A percentile compares a stretch with the other conserved stretches of the same genome.
Evolutionary conservation across 2,888 invertebrate genomes (phyloP).

Genomic region (Gasteruption jaculator): DNA sequence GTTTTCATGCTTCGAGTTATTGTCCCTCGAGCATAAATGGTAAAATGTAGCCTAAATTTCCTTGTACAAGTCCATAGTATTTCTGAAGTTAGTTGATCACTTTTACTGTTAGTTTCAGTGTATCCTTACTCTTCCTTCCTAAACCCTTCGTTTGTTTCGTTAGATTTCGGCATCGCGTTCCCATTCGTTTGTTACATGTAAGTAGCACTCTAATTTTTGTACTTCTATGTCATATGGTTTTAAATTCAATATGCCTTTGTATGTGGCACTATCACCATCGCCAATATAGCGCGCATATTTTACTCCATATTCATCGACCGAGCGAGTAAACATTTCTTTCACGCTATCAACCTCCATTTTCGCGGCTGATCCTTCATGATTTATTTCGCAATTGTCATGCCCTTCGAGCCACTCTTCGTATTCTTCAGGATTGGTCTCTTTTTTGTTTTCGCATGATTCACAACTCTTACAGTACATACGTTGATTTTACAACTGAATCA

Average conservation of each 20-base stretch:
- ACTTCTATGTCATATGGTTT: slow-evolving; percentile 18
- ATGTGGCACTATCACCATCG: slow-evolving; percentile 21
- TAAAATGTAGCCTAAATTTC: slow-evolving; percentile 15
- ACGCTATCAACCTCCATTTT: slow-evolving; percentile 19
- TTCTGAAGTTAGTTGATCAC: slow-evolving; percentile 32
- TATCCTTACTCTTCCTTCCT: slow-evolving; percentile 5
- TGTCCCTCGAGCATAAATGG: too few relatives aligned
- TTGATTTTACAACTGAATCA: slow-evolving; percentile 17
- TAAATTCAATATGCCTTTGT: slow-evolving; percentile 20
- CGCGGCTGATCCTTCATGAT: slow-evolving; percentile 12
- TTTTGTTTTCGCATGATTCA: slow-evolving; percentile 18
- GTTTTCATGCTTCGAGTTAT: not conserved
- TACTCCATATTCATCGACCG: slow-evolving; percentile 17
- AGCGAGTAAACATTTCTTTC: slow-evolving; percentile 19
- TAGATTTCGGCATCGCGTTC: slow-evolving; percentile 18
- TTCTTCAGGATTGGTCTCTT: slow-evolving; percentile 10
- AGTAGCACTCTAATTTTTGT: slow-evolving; percentile 11
- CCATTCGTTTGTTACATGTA: slow-evolving; percentile 19
- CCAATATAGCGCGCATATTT: slow-evolving; percentile 22
- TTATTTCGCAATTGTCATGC: slow-evolving; percentile 13
- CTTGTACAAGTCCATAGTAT: slow-evolving; percentile 34
- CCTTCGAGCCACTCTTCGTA: slow-evolving; percentile 17
- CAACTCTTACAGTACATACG: slow-evolving; percentile 18
- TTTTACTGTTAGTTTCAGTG: slow-evolving; percentile 21
- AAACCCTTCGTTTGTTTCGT: slow-evolving; percentile 13